Conservation (phyloP, 2,797 vertebrate genomes). For the Onychomys leucogaster region DNA sequence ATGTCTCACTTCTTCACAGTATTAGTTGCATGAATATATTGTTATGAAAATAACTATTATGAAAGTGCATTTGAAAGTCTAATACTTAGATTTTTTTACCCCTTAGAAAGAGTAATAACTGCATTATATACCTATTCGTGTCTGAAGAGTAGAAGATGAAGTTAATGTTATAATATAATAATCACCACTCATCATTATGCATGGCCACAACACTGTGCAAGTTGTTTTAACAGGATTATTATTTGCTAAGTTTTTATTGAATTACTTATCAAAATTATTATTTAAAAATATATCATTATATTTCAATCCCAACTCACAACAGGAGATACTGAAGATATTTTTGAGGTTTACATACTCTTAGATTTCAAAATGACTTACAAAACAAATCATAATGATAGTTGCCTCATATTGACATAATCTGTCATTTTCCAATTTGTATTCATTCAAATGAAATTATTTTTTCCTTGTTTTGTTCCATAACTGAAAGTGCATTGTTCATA, state of each 20-base stretch:
- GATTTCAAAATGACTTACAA: background rate
- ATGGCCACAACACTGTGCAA: background rate
- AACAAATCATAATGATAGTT: background rate
- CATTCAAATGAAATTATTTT: background rate
- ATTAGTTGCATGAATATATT: background rate
- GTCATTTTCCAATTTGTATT: background rate
- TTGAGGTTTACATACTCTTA: background rate
- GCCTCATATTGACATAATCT: background rate
- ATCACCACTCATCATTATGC: background rate
- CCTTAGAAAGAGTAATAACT: background rate
- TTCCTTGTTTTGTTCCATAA: background rate
- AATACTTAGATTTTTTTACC: background rate
- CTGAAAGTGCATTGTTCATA: accelerated
- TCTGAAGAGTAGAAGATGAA: background rate
- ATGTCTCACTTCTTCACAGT: background rate
- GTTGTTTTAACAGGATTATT: background rate
- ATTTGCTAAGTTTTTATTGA: background rate
- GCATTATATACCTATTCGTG: background rate
- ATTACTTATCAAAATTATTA: background rate
- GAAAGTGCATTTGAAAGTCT: background rate
- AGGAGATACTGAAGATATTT: background rate
- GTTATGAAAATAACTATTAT: background rate
- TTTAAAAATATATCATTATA: background rate
- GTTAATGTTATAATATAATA: background rate
- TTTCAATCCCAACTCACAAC: background rate